Evolutionary conservation across 2,888 invertebrate genomes (phyloP), one percentile per base, ranked within the genome.

Genomic region (Schrankia costaestrigalis): DNA sequence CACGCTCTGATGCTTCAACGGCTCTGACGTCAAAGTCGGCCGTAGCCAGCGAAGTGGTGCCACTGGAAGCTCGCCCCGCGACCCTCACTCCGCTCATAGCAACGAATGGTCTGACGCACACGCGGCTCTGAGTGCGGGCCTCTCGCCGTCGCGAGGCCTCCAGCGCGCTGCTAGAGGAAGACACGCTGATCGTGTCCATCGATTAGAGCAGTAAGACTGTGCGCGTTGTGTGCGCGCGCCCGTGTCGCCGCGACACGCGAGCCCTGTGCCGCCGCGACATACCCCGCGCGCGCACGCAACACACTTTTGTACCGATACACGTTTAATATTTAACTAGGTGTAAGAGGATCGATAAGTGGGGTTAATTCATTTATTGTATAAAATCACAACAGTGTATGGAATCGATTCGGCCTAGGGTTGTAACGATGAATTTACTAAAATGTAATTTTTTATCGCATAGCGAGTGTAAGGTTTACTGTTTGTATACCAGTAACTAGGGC

Each of bases 401-500:
- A 47, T 61, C 50, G 58, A 46, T 67, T 76, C 71, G 76, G 73
- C 71, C 71, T 71, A 73, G 76, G 78, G 75, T 78, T 80, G 74
- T 79, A 75, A 78, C 71, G 63, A 84, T 74, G 85, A 86, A 86
- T 86, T 86, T 86, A 86, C 68, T 86, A 83, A 74, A 64, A 51
- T 76, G 64, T 80, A 79, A 66, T 74, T 72, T 71, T 76, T 58
- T 78, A 78, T 78, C 78, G 81, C 78, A 63, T 71, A 75, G 78
- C 79, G 75, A 75, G 49, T 67, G 59, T 69, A 69, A 76, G 63
- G 63, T 62, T 66, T 63, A 69, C 72, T 65, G 62, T 77, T 72
- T 76, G 77, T 83, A 81, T 81, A 81, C 76, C 62, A 59, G 46
- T 71, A 51, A 50, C 59, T 59, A 51, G 56, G 47, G 46, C 83